phyloP scores from a whole-genome alignment of 2,888 invertebrate species.

The Eupeodes luniger region DNA sequence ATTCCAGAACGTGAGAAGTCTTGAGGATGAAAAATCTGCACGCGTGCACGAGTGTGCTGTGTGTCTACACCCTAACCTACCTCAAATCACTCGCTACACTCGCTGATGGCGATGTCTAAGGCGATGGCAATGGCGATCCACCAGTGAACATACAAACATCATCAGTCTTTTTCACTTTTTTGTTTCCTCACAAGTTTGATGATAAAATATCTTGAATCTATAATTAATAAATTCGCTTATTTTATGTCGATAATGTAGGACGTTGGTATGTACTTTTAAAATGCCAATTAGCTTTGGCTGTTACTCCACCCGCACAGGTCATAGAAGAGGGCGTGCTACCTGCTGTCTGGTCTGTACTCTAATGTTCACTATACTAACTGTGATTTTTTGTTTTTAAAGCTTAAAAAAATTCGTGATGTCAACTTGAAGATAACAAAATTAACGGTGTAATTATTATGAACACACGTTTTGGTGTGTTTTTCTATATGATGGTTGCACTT shows the following conservation, averaged over 20 bases:
- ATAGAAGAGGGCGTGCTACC: constrained; percentile 41
- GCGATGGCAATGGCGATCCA: not conserved
- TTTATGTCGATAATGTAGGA: no score
- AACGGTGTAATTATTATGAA: constrained; percentile 55
- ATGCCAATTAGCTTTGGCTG: constrained; percentile 65
- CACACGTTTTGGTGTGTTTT: not conserved
- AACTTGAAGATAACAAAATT: constrained; percentile 39
- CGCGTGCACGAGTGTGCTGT: constrained; percentile 45
- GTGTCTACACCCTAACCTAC: constrained; percentile 58
- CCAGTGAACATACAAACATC: not conserved
- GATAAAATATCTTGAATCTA: constrained; percentile 71
- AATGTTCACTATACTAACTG: not conserved
- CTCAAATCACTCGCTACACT: constrained; percentile 22
- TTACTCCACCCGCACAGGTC: constrained; percentile 66
- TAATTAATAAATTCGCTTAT: constrained; percentile 59
- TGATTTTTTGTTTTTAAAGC: constrained; percentile 12
- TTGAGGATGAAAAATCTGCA: constrained; percentile 33
- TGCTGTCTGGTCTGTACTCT: not conserved
- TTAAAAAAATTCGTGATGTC: constrained; percentile 34
- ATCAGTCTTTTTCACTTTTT: constrained; percentile 1
- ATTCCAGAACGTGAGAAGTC: constrained; percentile 55
- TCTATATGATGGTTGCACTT: not conserved
- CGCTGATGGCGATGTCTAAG: not conserved
- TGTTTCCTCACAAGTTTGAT: constrained; percentile 43
- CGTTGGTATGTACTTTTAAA: constrained; percentile 40